A percentile compares a stretch with the other conserved stretches of the same genome.
Conservation (phyloP, 1,140 invertebrate species). For the Nasonia vitripennis region DNA sequence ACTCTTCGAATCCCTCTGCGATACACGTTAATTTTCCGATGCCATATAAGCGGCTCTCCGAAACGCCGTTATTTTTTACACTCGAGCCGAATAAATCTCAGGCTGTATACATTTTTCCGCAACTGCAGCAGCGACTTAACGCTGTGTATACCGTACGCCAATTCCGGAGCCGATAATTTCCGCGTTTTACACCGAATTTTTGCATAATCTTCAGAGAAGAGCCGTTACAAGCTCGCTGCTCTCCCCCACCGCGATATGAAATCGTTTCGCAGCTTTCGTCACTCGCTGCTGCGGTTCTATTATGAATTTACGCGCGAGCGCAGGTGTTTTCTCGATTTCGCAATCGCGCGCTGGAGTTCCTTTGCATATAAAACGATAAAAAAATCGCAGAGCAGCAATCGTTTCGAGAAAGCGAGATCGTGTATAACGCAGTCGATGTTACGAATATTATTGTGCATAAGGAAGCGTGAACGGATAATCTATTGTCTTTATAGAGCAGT, state of each 20-base stretch:
- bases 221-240: not conserved
- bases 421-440: not conserved
- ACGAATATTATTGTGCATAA: not conserved
- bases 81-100: not conserved
- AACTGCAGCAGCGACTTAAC: too few species aligned
- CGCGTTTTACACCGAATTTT: not conserved
- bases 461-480: not conserved
- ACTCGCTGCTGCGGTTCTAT: not conserved
- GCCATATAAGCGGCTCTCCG: too few species aligned
- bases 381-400: not conserved
- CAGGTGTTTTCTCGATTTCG: constrained; percentile 33
- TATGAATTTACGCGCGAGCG: not conserved
- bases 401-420: not conserved
- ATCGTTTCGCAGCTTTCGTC: constrained; percentile 37
- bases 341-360: not conserved
- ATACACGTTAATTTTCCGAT: too few species aligned
- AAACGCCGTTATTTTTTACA: too few species aligned
- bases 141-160: too few species aligned
- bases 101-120: too few species aligned
- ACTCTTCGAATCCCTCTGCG: too few species aligned
- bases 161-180: not conserved
- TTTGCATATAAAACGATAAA: constrained; percentile 6
- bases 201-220: not conserved
- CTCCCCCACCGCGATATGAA: not conserved
- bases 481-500: not conserved